These are phyloP conservation scores for Porites lutea DNA, from an alignment of 64 coral and sea anemone species.

Conservation along the genomic window DNA sequence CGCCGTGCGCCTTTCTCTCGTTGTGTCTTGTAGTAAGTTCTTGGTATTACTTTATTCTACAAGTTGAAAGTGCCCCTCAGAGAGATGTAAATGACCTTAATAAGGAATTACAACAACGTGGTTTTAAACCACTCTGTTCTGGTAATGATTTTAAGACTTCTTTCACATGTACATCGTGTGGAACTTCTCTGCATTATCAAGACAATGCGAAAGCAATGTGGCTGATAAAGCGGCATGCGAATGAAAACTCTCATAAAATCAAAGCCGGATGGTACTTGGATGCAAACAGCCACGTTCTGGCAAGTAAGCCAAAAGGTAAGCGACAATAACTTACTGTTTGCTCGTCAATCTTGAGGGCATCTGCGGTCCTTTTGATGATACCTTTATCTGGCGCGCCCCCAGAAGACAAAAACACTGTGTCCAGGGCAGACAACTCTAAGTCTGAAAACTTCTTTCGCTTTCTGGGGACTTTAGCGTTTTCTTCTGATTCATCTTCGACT, in stretches of 20 bases:
- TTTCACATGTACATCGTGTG: too few species aligned
- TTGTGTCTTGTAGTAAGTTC: too few species aligned
- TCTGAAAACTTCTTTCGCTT: neutral
- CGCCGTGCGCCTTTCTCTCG: too few species aligned
- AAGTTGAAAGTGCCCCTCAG: too few species aligned
- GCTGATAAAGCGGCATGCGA: neutral
- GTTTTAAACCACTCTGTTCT: too few species aligned
- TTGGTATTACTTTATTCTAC: too few species aligned
- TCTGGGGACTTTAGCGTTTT: neutral
- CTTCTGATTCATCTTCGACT: neutral
- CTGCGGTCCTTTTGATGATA: neutral
- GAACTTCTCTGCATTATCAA: conserved; percentile 3
- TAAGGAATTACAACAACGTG: too few species aligned
- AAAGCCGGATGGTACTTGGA: conserved; percentile 4
- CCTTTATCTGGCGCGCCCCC: neutral
- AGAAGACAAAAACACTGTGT: neutral
- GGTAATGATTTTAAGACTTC: too few species aligned
- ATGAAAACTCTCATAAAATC: conserved; percentile 7
- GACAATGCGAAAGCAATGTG: conserved; percentile 5
- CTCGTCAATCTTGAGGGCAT: neutral
- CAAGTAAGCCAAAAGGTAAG: conserved; percentile 10
- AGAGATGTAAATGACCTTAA: too few species aligned
- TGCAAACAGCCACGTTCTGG: neutral
- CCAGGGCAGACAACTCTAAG: neutral
- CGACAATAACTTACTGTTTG: neutral